Evolutionary conservation across 2,797 vertebrate species (phyloP), one percentile per base, ranked within the genome.

Genomic region (Ceyx erithaca): DNA sequence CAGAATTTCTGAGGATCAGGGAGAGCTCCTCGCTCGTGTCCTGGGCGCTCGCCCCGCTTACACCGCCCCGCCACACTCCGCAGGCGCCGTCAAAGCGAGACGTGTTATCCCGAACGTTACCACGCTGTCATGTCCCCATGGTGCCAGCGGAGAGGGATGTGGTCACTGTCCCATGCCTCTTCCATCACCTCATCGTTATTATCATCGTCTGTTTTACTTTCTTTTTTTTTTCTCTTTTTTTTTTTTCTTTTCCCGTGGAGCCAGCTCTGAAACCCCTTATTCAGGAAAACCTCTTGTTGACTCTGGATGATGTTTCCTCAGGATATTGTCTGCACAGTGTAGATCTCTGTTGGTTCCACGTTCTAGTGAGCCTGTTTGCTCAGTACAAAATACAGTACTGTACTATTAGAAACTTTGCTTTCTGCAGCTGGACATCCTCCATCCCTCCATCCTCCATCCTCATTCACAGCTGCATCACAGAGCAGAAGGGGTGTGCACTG

Each of bases 91-190:
- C 7, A 33, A 30, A 61, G 37, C 5, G 7, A 25, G 18, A 2
- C 20, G 51, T 0, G 30, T 15, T 17, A 5, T 2, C 23, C 23
- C 43, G 4, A 1, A 8, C n/a, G 0, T 43, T 9, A 20, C 1
- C 26, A 2, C 11, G 8, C 14, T 17, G 77, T 23, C 61, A 0
- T 25, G 73, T 63, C 16, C 41, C 28, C 15, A 3, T 1, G 22
- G 68, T 14, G 49, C 64, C 61, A 2, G 7, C 15, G 26, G 26
- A 51, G 41, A 13, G 26, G 4, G 16, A 17, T 28, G 40, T 6
- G 11, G 57, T 12, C 57, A 2, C 68, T 25, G 6, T 14, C 59
- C 67, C 15, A 2, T 67, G 18, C 41, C 52, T 28, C 45, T 70
- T 23, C 52, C 57, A 9, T 46, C 82, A 4, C 45, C 22, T 55